phyloP scores from a whole-genome alignment of 2,113 vertebrate species.

The Gavia stellata region DNA sequence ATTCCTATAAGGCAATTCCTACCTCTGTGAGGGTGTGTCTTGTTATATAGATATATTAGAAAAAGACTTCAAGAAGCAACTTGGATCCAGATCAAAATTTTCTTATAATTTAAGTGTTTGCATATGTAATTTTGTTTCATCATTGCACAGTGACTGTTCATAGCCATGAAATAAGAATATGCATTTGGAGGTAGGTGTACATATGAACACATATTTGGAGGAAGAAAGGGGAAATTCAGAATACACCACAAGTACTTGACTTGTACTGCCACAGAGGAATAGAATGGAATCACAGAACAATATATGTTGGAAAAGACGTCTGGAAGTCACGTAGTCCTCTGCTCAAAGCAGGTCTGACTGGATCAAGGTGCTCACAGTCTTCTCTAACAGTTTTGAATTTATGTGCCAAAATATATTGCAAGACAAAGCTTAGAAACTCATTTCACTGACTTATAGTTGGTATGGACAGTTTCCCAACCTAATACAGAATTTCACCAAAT shows the following conservation, averaged over 20 bases:
- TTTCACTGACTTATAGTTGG: background rate
- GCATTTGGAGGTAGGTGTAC: background rate
- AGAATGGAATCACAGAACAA: background rate
- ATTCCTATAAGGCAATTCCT: background rate
- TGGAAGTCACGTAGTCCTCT: background rate
- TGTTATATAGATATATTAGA: background rate
- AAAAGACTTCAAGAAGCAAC: background rate
- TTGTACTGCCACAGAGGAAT: background rate
- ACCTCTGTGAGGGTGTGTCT: background rate
- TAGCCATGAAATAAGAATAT: background rate
- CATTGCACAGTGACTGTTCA: background rate
- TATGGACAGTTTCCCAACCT: background rate
- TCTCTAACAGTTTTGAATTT: background rate
- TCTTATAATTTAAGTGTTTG: background rate
- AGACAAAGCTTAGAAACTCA: background rate
- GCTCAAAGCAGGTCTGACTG: background rate
- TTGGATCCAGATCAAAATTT: background rate
- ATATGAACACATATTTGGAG: background rate
- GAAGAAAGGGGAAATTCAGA: background rate
- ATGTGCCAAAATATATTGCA: background rate
- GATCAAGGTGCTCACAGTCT: background rate
- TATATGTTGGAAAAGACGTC: background rate
- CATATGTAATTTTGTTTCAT: background rate
- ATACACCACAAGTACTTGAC: background rate
- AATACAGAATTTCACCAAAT: background rate